Evolutionary conservation across 2,797 vertebrate species (phyloP).

Genomic region (Borostomias antarcticus): DNA sequence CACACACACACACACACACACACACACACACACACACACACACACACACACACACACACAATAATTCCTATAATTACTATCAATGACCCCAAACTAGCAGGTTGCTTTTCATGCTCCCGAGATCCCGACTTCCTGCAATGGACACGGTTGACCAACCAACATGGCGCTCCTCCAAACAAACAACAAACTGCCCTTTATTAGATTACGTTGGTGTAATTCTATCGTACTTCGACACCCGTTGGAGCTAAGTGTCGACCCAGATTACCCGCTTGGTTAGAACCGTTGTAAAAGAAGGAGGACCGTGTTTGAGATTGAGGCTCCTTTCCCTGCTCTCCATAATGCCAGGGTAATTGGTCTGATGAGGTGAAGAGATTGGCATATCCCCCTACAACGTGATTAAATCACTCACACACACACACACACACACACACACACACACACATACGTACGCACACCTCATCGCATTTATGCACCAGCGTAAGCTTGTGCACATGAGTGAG

Average conservation of each 20-base stretch:
- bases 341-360: background rate
- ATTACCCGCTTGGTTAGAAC: too few relatives aligned
- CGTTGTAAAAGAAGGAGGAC: too few relatives aligned
- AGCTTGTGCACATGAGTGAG: too few relatives aligned
- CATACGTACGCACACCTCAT: too few relatives aligned
- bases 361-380: too few relatives aligned
- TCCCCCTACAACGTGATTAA: background rate
- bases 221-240: too few relatives aligned
- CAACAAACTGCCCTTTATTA: background rate
- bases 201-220: too few relatives aligned
- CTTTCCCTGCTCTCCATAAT: slow-evolving; percentile 56
- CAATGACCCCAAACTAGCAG: background rate
- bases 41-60: background rate
- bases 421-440: too few relatives aligned
- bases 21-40: background rate
- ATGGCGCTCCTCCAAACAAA: background rate
- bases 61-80: too few relatives aligned
- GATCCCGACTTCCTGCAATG: background rate
- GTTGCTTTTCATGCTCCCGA: background rate
- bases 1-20: background rate
- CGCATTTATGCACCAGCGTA: too few relatives aligned
- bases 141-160: background rate
- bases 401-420: too few relatives aligned
- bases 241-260: too few relatives aligned
- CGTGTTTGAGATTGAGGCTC: slow-evolving; percentile 24